Evolutionary conservation across 1,140 invertebrate genomes (phyloP).

Genomic region (Leptinotarsa undecemlineata): DNA sequence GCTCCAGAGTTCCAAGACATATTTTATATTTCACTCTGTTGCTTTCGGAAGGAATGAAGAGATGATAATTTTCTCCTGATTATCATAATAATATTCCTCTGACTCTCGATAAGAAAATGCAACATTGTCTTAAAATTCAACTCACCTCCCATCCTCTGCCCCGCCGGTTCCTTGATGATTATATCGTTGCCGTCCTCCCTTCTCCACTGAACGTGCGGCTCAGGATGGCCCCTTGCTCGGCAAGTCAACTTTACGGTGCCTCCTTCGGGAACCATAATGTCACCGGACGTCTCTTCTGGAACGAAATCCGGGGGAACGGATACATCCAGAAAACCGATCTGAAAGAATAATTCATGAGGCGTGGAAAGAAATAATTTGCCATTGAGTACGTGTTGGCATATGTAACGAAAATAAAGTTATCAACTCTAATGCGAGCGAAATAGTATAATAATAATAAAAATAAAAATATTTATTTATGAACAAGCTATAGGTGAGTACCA

Average conservation of each 20-base stretch:
- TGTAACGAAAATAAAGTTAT: too few relatives aligned
- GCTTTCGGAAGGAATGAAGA: too few relatives aligned
- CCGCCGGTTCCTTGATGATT: constrained; percentile 59
- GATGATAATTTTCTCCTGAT: too few relatives aligned
- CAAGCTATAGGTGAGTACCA: too few relatives aligned
- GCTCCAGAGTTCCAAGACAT: too few relatives aligned
- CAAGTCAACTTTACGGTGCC: constrained; percentile 68
- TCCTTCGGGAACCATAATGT: constrained; percentile 81
- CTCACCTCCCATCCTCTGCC: constrained; percentile 44
- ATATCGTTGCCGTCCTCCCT: constrained; percentile 82
- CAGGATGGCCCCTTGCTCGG: constrained; percentile 78
- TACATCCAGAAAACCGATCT: constrained; percentile 81
- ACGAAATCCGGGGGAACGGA: constrained; percentile 85
- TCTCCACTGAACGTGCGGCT: constrained; percentile 83
- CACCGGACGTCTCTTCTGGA: constrained; percentile 77
- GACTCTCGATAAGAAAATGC: too few relatives aligned
- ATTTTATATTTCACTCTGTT: too few relatives aligned
- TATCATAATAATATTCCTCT: too few relatives aligned
- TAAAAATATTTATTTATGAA: too few relatives aligned
- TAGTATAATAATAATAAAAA: too few relatives aligned
- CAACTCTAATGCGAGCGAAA: too few relatives aligned
- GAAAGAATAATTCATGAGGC: constrained; percentile 48
- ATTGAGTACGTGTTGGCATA: not conserved
- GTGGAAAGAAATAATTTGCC: not conserved
- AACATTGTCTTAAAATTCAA: not conserved